Evolutionary conservation across 2,113 vertebrate genomes (phyloP).

Genomic region (Tricholaema leucomelas): DNA sequence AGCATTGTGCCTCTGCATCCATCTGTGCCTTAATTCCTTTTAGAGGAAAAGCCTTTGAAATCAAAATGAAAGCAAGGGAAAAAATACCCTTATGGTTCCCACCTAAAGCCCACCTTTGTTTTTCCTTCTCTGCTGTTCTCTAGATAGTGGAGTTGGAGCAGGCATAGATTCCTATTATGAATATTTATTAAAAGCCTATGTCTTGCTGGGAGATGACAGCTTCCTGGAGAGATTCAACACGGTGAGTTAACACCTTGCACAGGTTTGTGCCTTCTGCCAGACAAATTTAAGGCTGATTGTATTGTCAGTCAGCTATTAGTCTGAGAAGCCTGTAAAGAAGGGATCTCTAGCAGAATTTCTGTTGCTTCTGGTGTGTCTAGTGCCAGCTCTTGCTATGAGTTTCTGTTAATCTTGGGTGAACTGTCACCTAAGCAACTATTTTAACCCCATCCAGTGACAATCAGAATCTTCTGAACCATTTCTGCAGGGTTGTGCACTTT

Average conservation of each 20-base stretch:
- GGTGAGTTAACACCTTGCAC: conserved; percentile 78
- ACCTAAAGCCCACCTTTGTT: background rate
- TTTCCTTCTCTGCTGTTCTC: conserved; percentile 37
- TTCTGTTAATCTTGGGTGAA: background rate
- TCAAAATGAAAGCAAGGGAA: background rate
- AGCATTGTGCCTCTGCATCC: background rate
- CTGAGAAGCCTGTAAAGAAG: background rate
- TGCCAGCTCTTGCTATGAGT: background rate
- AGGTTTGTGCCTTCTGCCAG: background rate
- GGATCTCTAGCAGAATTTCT: background rate
- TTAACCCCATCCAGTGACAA: background rate
- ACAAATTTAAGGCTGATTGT: conserved; percentile 7
- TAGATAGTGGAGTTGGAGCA: conserved; percentile 97
- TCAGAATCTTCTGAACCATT: background rate
- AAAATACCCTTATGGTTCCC: background rate
- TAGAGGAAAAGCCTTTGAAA: background rate
- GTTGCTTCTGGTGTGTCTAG: background rate
- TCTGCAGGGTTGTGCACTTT: too few species aligned
- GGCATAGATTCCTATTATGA: conserved; percentile 99
- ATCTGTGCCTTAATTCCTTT: background rate
- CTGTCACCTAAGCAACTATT: background rate
- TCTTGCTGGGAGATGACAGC: conserved; percentile 94
- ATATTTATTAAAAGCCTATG: conserved; percentile 96
- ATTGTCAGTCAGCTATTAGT: conserved; percentile 12
- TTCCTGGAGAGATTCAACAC: conserved; percentile 97